Evolutionary conservation across 2,113 vertebrate genomes (phyloP), one percentile per base, ranked within the genome.

Genomic region (Platichthys flesus): DNA sequence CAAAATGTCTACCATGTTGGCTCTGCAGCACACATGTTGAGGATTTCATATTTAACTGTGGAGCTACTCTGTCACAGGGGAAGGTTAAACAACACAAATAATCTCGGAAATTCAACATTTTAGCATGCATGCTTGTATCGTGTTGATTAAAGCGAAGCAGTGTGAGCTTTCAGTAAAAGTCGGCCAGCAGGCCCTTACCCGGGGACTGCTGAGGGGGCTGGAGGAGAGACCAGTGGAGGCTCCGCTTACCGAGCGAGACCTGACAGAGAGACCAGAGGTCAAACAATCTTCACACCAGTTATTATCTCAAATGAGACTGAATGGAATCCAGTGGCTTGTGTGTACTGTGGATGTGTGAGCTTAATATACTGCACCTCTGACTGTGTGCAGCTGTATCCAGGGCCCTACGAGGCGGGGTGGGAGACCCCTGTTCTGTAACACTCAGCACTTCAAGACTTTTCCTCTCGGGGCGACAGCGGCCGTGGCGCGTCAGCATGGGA

Each of bases 361-460:
- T 54, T 49, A 51, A 65, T 21, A 28, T 23, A 60, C 9, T 10
- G n/a, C 88, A 97, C 96, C 96, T 96, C 94, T 97, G 96, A 85
- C 96, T 97, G 93, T 97, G 96, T 79, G 96, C 95, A 80, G 95
- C 95, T 88, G 96, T 95, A 85, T 98, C 96, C 82, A 97, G 91
- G 66, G 96, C 96, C 81, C 97, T 91, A 78, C 97, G 95, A 16
- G 96, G 95, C 2, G 96, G 96, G 52, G 96, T 96, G 0, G 97
- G 96, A 69, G 97, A 98, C 62, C 96, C 96, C 24, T 96, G 96
- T 65, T 97, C 96, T 0, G 96, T 97, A 69, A 97, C 95, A 70
- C 96, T 97, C 67, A 98, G 91, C 21, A 97, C 96, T 89, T 98
- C 97, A 91, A 98, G 94, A 83, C 96, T 97, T 87, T 97, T 98